Conservation (phyloP, 2,888 invertebrate genomes). For the Drosophila lacicola region DNA sequence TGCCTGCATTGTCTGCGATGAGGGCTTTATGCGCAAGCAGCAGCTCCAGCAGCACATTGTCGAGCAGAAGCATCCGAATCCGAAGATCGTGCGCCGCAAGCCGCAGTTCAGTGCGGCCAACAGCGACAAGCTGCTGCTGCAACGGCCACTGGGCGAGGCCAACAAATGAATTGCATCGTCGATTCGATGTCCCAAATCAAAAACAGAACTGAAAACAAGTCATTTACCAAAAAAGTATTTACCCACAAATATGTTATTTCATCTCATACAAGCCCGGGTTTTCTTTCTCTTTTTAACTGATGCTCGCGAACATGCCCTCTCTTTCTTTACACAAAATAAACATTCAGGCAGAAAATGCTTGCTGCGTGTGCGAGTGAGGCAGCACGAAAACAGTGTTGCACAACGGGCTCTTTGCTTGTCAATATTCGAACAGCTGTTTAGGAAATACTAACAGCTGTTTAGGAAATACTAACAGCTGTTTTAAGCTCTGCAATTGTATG, state of each 20-base stretch:
- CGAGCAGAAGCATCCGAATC: conserved; percentile 88
- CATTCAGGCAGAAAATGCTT: neutral
- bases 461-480: conserved; percentile 3
- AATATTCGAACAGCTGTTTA: conserved; percentile 8
- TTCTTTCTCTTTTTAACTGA: neutral
- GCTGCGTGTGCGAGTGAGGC: neutral
- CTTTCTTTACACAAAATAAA: conserved; percentile 5
- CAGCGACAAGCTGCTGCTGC: conserved; percentile 31
- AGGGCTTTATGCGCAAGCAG: conserved; percentile 94
- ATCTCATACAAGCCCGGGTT: neutral
- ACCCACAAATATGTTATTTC: neutral
- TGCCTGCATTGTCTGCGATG: conserved; percentile 92
- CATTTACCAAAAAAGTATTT: neutral
- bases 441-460: conserved; percentile 3
- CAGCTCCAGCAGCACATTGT: conserved; percentile 91
- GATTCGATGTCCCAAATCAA: neutral
- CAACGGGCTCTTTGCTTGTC: neutral
- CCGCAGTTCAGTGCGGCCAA: conserved; percentile 87
- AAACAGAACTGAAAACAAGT: neutral
- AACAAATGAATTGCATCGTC: neutral
- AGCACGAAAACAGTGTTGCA: neutral
- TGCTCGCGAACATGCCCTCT: neutral
- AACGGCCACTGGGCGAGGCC: neutral
- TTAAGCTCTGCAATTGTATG: too few species aligned
- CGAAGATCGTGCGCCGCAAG: conserved; percentile 93